phyloP scores from a whole-genome alignment of 2,888 invertebrate genomes.

The Ceraclea dissimilis region DNA sequence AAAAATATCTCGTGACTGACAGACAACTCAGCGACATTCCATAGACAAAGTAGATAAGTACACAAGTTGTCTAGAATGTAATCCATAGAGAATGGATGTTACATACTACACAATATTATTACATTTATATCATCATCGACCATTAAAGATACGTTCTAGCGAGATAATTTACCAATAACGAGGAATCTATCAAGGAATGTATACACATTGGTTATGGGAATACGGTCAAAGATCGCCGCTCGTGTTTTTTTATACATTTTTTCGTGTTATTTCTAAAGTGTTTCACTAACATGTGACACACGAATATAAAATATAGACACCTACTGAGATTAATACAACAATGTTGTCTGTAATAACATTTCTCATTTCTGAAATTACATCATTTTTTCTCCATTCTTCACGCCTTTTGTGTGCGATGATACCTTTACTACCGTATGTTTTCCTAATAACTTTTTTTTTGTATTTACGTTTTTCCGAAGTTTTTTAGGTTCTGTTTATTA shows the following conservation, averaged over 20 bases:
- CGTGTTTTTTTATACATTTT: conserved; percentile 1
- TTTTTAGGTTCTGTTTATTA: neutral
- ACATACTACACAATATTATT: too few species aligned
- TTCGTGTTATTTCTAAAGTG: conserved; percentile 12
- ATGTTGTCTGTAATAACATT: neutral
- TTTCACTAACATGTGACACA: conserved; percentile 22
- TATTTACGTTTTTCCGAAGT: neutral
- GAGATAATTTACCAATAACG: conserved; percentile 11
- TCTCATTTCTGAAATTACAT: conserved; percentile 1
- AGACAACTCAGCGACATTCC: conserved; percentile 1
- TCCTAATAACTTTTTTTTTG: neutral
- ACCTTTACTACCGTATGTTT: neutral
- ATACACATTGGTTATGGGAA: conserved; percentile 23
- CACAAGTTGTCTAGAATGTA: conserved; percentile 3
- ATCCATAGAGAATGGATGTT: neutral
- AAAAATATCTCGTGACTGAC: too few species aligned
- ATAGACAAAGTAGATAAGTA: too few species aligned
- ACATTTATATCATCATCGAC: neutral
- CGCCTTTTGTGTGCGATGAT: neutral
- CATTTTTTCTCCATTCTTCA: neutral
- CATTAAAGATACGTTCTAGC: conserved; percentile 7
- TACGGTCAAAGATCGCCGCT: conserved; percentile 15
- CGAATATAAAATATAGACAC: conserved; percentile 15
- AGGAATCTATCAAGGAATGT: conserved; percentile 12
- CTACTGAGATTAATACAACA: conserved; percentile 4